Conservation (phyloP, 2,797 vertebrate species). For the Sebastes diaconus region DNA sequence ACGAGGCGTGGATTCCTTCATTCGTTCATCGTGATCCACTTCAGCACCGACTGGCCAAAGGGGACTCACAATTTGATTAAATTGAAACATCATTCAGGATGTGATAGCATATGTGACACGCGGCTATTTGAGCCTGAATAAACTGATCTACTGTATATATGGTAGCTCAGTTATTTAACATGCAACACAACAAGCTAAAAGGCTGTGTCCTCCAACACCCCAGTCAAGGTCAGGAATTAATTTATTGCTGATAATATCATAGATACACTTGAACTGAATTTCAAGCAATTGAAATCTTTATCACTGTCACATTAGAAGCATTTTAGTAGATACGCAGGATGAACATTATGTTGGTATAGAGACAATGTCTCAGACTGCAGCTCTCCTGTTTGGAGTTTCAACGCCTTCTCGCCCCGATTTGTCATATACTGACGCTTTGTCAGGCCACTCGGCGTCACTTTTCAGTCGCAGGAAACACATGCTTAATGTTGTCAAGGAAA, state of each 20-base stretch:
- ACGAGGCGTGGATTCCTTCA: conserved; percentile 16
- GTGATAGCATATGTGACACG: background rate
- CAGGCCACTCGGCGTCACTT: too few relatives aligned
- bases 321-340: background rate
- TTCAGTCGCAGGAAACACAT: too few relatives aligned
- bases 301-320: background rate
- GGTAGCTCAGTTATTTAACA: background rate
- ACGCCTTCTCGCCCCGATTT: too few relatives aligned
- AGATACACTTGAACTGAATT: background rate
- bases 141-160: background rate
- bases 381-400: background rate
- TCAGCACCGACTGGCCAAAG: conserved; percentile 22
- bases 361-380: background rate
- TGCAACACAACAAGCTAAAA: background rate
- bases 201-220: background rate
- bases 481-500: too few relatives aligned
- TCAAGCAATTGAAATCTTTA: conserved; percentile 2
- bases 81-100: conserved; percentile 33
- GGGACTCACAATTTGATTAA: conserved; percentile 22
- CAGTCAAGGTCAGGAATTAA: conserved; percentile 19
- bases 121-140: conserved; percentile 5
- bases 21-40: conserved; percentile 1
- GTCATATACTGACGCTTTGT: too few relatives aligned
- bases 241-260: conserved; percentile 10
- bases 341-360: background rate